Base-by-base conservation (phyloP, 2,888 invertebrate species). In the Cryptocephalus moraei region DNA sequence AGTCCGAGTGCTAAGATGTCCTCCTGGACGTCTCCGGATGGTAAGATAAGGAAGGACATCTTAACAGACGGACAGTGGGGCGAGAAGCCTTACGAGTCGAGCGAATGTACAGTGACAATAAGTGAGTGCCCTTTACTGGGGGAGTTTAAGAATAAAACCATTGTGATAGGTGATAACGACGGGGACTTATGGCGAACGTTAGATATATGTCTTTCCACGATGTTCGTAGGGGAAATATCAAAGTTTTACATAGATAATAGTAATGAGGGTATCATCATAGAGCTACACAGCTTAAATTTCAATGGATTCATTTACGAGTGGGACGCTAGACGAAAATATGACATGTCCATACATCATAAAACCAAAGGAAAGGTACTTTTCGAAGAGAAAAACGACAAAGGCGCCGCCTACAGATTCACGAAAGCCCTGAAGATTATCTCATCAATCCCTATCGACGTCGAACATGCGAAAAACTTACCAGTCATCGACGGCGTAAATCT, bases 351-450 rank as follows among this genome's bases (percentile, higher is more conserved):
- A 13, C 63, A 65, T 8, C 75, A 74, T 47, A 77, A 77, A 54
- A 64, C 68, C 33, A 70, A 69, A 49, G 78, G 77, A 1, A 82
- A 85, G 0, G 65, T 74, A 32, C 72, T 88, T 51, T 86, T 85
- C 52, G 80, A 80, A 62, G 63, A 73, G 1, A 54, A 55, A 44
- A 52, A 56, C 38, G 70, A 73, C 44, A 62, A 73, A 9, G 86
- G 87, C 63, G 87, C 89, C 0, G 90, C 87, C 57, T 70, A 75
- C 51, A 76, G 80, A 57, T 92, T 90, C 65, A 79, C 77, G 51
- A 82, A 81, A 65, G 81, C 85, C 1, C 73, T 88, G 22, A 88
- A 88, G 67, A 75, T 84, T 59, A 61, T 91, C 8, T 77, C 84
- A 49, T 84, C 84, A 0, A 73, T 83, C 48, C 80, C 77, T 6